Conservation (phyloP, 2,888 invertebrate genomes). For the Hypomecis punctinalis region DNA sequence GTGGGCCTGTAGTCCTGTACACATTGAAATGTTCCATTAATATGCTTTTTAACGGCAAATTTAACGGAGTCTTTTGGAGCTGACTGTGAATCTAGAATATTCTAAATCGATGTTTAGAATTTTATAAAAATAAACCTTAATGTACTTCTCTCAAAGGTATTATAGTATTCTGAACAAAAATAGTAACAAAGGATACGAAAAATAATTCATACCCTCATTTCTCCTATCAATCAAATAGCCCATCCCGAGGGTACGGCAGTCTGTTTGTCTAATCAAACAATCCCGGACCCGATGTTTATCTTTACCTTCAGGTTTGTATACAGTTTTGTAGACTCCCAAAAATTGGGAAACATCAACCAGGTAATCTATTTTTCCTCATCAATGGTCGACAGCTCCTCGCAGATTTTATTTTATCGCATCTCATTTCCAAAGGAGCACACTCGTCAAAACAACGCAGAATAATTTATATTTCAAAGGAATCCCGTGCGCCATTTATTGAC, state of each 20-base stretch:
- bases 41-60: too few relatives aligned
- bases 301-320: conserved; percentile 31
- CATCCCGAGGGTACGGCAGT: conserved; percentile 29
- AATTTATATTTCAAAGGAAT: conserved; percentile 60
- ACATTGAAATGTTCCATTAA: too few relatives aligned
- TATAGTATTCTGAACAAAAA: too few relatives aligned
- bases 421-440: conserved; percentile 48
- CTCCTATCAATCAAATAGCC: conserved; percentile 41
- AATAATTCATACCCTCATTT: conserved; percentile 23
- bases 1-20: too few relatives aligned
- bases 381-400: conserved; percentile 24
- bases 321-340: conserved; percentile 34
- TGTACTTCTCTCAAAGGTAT: too few relatives aligned
- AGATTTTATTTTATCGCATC: conserved; percentile 38
- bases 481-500: conserved; percentile 64
- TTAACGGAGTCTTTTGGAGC: too few relatives aligned
- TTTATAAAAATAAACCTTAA: too few relatives aligned
- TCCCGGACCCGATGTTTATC: conserved; percentile 38
- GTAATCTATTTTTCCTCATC: conserved; percentile 44
- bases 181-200: conserved; percentile 21
- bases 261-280: conserved; percentile 43
- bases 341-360: conserved; percentile 42
- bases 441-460: conserved; percentile 52
- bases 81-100: too few relatives aligned
- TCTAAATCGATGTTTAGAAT: too few relatives aligned